Conservation (phyloP, 2,797 vertebrate genomes). For the Hypotaenidia okinawae region DNA sequence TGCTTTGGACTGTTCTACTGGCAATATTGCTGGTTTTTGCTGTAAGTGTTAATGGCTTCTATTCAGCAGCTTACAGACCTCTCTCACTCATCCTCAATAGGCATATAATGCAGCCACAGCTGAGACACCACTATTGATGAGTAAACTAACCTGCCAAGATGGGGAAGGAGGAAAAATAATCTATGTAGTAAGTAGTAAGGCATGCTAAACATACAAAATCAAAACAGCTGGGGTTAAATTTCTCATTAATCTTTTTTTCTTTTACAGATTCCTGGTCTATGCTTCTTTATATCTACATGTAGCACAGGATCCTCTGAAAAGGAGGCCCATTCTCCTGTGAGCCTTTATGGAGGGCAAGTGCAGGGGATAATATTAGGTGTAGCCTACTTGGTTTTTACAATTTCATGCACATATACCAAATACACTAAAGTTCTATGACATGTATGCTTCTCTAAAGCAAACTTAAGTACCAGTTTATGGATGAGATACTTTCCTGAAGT, state of each 20-base stretch:
- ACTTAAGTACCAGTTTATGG: background rate
- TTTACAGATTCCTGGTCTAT: background rate
- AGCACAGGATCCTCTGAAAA: background rate
- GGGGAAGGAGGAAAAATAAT: background rate
- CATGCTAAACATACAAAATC: fast-evolving
- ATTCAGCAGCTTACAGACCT: background rate
- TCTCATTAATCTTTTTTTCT: background rate
- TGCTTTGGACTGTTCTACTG: constrained; percentile 35
- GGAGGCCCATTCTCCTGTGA: background rate
- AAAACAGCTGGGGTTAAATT: background rate
- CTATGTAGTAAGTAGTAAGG: background rate
- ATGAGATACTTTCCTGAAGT: background rate
- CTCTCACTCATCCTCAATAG: background rate
- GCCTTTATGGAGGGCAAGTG: background rate
- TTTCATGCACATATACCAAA: background rate
- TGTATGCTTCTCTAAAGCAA: background rate
- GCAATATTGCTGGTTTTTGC: background rate
- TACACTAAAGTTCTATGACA: background rate
- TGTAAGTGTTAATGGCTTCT: constrained; percentile 16
- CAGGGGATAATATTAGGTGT: background rate
- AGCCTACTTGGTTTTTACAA: background rate
- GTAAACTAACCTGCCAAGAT: background rate
- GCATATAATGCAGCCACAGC: constrained; percentile 5
- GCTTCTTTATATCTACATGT: background rate
- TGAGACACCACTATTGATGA: background rate